Evolutionary conservation across 2,888 invertebrate genomes (phyloP).

Genomic region (Phlogophora meticulosa): DNA sequence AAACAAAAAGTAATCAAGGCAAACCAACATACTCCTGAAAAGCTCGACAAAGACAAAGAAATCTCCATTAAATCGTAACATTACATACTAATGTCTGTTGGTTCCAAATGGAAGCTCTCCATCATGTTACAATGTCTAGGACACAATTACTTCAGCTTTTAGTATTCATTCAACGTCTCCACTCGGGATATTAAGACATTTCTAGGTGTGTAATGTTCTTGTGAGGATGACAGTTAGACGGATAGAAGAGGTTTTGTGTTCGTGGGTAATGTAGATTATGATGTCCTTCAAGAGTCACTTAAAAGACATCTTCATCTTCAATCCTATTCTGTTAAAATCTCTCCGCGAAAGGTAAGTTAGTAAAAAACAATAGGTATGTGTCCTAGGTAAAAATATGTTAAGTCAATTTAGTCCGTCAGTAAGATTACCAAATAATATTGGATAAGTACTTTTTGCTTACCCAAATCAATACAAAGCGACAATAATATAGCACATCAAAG

Average conservation of each 20-base stretch:
- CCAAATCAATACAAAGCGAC: too few species aligned
- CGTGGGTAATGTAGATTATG: conserved; percentile 6
- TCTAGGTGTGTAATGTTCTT: conserved; percentile 32
- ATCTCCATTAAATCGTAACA: conserved; percentile 26
- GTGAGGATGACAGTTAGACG: background rate
- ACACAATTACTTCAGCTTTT: conserved; percentile 39
- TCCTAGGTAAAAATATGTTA: too few species aligned
- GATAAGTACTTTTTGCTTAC: too few species aligned
- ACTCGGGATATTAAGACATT: conserved; percentile 37
- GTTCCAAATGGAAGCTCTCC: conserved; percentile 33
- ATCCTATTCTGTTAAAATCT: too few species aligned
- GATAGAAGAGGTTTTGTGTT: background rate
- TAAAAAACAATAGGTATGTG: too few species aligned
- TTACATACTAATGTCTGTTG: conserved; percentile 23
- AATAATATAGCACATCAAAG: too few species aligned
- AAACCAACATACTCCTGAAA: background rate
- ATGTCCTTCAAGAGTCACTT: background rate
- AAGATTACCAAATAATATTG: too few species aligned
- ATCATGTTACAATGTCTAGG: conserved; percentile 35
- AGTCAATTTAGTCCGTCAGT: too few species aligned
- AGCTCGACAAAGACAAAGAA: conserved; percentile 6
- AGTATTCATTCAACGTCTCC: conserved; percentile 50
- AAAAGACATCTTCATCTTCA: background rate
- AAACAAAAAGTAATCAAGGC: background rate
- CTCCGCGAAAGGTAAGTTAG: too few species aligned